phyloP scores from a whole-genome alignment of 2,888 invertebrate species.

The Unio pictorum region DNA sequence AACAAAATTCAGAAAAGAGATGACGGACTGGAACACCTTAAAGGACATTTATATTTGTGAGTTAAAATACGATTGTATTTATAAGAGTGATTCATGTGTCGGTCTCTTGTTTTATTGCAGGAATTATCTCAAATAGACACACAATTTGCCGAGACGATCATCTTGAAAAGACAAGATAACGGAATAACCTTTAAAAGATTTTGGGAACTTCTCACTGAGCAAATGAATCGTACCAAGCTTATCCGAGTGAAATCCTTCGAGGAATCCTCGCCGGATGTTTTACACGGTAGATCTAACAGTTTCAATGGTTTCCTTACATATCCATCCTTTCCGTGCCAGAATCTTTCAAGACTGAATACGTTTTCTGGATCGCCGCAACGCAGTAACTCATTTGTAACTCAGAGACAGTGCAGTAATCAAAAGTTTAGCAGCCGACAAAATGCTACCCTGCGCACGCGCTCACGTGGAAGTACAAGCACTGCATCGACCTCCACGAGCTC shows the following conservation, averaged over 20 bases:
- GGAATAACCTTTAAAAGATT: conserved; percentile 18
- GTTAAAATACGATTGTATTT: too few relatives aligned
- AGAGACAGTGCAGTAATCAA: background rate
- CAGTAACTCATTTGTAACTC: conserved; percentile 14
- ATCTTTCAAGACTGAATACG: conserved; percentile 27
- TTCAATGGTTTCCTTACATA: conserved; percentile 21
- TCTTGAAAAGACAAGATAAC: conserved; percentile 8
- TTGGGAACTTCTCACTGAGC: conserved; percentile 22
- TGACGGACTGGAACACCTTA: too few relatives aligned
- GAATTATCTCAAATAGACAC: conserved; percentile 18
- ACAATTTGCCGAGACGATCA: conserved; percentile 19
- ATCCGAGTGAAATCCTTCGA: conserved; percentile 44
- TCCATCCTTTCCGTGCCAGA: background rate
- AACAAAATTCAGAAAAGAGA: too few relatives aligned
- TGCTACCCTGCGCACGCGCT: conserved; percentile 26
- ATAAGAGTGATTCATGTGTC: background rate
- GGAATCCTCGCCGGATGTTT: conserved; percentile 22
- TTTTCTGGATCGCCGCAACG: conserved; percentile 21
- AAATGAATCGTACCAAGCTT: conserved; percentile 48
- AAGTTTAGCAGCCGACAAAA: conserved; percentile 19
- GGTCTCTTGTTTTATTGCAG: conserved; percentile 13
- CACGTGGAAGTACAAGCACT: conserved; percentile 38
- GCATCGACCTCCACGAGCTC: conserved; percentile 36
- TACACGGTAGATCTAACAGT: conserved; percentile 27
- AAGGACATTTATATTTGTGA: too few relatives aligned